These are phyloP conservation scores for Pseudococcus jackbeardsleyi DNA, from an alignment of 2,888 invertebrate species.

Conservation along the genomic window DNA sequence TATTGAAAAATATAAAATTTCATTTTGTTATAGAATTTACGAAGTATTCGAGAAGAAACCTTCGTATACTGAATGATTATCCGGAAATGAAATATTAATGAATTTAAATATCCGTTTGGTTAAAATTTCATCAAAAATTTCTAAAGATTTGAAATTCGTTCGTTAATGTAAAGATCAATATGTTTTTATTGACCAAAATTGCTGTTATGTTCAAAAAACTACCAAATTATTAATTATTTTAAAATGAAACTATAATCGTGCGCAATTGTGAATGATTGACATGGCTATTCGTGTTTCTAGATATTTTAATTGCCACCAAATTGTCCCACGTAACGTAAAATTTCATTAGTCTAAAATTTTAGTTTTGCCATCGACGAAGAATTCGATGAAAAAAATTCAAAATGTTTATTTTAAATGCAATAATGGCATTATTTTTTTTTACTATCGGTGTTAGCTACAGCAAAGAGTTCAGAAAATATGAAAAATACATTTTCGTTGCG, in stretches of 20 bases:
- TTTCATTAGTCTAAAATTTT: neutral
- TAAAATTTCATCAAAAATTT: neutral
- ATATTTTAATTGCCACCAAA: no score
- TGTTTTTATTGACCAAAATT: no score
- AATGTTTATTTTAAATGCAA: slow-evolving; percentile 26
- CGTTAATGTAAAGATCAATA: no score
- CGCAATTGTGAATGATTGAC: no score
- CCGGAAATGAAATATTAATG: neutral
- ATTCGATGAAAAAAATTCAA: neutral
- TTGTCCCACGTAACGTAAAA: no score
- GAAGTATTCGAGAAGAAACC: no score
- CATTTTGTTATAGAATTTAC: no score
- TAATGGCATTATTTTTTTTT: slow-evolving; percentile 26
- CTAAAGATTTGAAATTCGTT: neutral
- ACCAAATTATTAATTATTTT: no score
- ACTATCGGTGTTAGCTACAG: neutral
- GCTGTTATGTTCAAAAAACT: no score
- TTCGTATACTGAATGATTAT: no score
- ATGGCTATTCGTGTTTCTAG: neutral
- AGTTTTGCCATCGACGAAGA: neutral
- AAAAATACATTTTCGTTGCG: neutral
- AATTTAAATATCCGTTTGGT: neutral
- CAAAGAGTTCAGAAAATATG: slow-evolving; percentile 7
- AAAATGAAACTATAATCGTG: no score
- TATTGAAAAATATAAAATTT: no score